These are phyloP conservation scores for Aethina tumida DNA, from an alignment of 1,140 invertebrate genomes.

Conservation along the genomic window DNA sequence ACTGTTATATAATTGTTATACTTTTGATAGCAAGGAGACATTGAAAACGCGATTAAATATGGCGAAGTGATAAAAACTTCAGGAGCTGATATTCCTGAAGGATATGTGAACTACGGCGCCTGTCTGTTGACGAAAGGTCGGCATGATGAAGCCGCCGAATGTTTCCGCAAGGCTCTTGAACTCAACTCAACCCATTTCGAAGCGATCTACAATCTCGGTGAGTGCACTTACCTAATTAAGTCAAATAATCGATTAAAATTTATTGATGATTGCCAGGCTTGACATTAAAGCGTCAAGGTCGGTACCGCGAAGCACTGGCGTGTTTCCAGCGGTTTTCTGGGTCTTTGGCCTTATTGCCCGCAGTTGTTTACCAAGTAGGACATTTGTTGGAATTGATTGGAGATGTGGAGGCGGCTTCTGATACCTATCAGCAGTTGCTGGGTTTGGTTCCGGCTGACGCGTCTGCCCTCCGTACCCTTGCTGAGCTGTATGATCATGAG, in stretches of 20 bases:
- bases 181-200: conserved; percentile 79
- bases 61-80: conserved; percentile 64
- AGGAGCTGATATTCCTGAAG: conserved; percentile 40
- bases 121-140: conserved; percentile 66
- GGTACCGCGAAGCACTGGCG: conserved; percentile 65
- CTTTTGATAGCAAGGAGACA: conserved; percentile 62
- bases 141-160: conserved; percentile 62
- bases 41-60: conserved; percentile 74
- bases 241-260: conserved; percentile 3
- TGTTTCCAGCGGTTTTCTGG: conserved; percentile 65
- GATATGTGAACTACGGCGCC: conserved; percentile 83
- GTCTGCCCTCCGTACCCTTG: conserved; percentile 69
- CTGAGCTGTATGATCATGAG: conserved; percentile 72
- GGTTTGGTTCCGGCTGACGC: conserved; percentile 79
- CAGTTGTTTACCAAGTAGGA: conserved; percentile 81
- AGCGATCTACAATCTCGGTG: conserved; percentile 84
- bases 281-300: conserved; percentile 57
- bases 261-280: conserved; percentile 45
- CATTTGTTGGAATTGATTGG: conserved; percentile 66
- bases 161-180: conserved; percentile 67
- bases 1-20: not conserved
- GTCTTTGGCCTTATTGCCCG: conserved; percentile 48
- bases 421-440: conserved; percentile 78
- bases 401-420: conserved; percentile 66
- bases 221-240: conserved; percentile 10